Evolutionary conservation across 2,113 vertebrate genomes (phyloP), one percentile per base, ranked within the genome.

Genomic region (Oriolus oriolus): DNA sequence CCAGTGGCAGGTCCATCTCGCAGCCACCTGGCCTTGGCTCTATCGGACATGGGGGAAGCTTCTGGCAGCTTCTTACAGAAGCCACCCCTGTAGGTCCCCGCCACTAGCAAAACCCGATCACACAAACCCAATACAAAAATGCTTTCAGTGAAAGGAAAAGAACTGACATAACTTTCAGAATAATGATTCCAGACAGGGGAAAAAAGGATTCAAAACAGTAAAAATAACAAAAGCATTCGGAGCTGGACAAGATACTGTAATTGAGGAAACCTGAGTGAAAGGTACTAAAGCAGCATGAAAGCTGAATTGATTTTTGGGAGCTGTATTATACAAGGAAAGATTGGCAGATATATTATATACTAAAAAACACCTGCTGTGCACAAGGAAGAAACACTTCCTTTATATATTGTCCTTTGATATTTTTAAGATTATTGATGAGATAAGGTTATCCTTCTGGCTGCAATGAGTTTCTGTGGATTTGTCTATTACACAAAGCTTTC

Each of bases 151-250:
- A 96, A 96, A 96, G 81, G 73, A 95, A 95, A 93, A 57, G n/a
- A 86, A 90, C 95, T 95, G 77, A 64, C 69, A 81, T 59, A 96
- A 77, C 84, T 64, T 95, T 90, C 75, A 96, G 95, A 95, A 96
- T 93, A 97, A 94, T 92, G 85, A 88, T 94, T 76, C 54, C 90
- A 87, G 57, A 54, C 74, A 77, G 27, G 20, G 49, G 63, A 30
- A 50, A 87, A 90, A 94, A 88, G 56, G 33, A 82, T 80, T 96
- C 95, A 89, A 97, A 97, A 94, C 24, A 70, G 66, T 87, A 91
- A 97, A 97, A 41, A 79, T 90, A 80, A 96, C 86, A 96, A 97
- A 97, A 93, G 71, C 93, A 94, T 73, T 96, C 88, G 75, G 93
- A 96, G 92, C 88, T 86, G 65, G 81, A 94, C 87, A 95, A 91